Conservation (phyloP, 2,113 vertebrate genomes). For the Phrynosoma platyrhinos region DNA sequence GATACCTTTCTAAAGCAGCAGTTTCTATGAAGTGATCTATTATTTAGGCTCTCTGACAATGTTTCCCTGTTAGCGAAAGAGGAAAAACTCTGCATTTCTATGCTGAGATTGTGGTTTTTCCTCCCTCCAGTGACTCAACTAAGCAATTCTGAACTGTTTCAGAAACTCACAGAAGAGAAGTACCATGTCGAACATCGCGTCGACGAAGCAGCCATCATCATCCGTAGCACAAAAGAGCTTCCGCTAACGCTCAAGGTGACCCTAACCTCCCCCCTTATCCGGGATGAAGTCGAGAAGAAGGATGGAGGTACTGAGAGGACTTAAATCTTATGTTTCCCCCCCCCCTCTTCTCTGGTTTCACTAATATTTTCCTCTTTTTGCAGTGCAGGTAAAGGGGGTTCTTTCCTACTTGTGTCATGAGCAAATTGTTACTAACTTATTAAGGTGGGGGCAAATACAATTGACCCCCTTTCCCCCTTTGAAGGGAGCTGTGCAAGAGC, state of each 20-base stretch:
- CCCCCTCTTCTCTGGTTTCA: constrained; percentile 26
- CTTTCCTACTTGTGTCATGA: constrained; percentile 30
- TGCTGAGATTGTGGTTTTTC: constrained; percentile 39
- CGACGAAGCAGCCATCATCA: constrained; percentile 92
- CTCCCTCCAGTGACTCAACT: constrained; percentile 28
- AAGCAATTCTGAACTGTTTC: constrained; percentile 75
- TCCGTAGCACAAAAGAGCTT: constrained; percentile 89
- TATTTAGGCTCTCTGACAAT: background rate
- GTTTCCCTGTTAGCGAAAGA: background rate
- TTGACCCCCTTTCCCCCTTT: too few species aligned
- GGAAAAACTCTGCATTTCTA: background rate
- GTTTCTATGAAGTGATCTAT: background rate
- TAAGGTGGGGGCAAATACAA: fast-evolving
- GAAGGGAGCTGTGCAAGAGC: background rate
- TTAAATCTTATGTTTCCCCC: constrained; percentile 44
- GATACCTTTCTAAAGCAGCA: background rate
- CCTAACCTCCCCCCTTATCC: constrained; percentile 93
- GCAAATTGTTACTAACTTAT: constrained; percentile 14
- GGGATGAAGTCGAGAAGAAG: constrained; percentile 85
- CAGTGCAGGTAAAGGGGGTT: constrained; percentile 60
- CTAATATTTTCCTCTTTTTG: constrained; percentile 50
- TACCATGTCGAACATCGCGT: constrained; percentile 90
- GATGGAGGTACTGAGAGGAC: constrained; percentile 84
- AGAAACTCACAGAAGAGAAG: constrained; percentile 97
- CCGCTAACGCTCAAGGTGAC: constrained; percentile 94